phyloP scores from a whole-genome alignment of 2,797 vertebrate genomes.

The Acropternis orthonyx region DNA sequence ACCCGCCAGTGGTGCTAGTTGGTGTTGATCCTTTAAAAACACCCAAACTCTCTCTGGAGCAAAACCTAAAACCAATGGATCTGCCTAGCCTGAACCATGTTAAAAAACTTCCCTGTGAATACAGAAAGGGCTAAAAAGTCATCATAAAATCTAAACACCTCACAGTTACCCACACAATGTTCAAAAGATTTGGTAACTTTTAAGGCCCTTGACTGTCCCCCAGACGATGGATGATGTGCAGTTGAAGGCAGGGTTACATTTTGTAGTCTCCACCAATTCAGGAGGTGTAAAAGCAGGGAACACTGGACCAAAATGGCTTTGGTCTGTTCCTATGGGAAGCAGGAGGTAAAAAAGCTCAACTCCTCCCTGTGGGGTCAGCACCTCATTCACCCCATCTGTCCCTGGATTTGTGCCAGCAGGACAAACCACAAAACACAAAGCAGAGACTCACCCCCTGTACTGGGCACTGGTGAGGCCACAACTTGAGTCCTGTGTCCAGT shows the following conservation, averaged over 20 bases:
- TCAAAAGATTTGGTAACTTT: not conserved
- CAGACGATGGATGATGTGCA: not conserved
- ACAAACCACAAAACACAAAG: not conserved
- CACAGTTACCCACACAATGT: not conserved
- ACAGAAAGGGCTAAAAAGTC: not conserved
- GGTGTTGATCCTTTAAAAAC: not conserved
- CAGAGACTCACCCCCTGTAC: rapidly evolving
- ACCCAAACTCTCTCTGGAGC: not conserved
- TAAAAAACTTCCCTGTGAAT: not conserved
- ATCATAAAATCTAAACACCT: not conserved
- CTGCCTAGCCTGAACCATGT: not conserved
- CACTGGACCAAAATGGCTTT: not conserved
- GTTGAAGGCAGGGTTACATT: not conserved
- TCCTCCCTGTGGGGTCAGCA: not conserved
- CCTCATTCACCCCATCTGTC: not conserved
- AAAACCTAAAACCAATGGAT: not conserved
- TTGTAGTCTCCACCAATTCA: not conserved
- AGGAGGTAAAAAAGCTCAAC: not conserved
- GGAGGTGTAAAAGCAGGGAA: conserved; percentile 15
- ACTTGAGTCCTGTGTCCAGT: not conserved
- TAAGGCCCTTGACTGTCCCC: not conserved
- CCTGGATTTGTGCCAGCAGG: not conserved
- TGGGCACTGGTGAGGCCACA: not conserved
- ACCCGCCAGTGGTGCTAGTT: not conserved
- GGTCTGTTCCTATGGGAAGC: not conserved